Evolutionary conservation across 2,797 vertebrate genomes (phyloP), one percentile per base, ranked within the genome.

Genomic region (Steatocranus sp.): DNA sequence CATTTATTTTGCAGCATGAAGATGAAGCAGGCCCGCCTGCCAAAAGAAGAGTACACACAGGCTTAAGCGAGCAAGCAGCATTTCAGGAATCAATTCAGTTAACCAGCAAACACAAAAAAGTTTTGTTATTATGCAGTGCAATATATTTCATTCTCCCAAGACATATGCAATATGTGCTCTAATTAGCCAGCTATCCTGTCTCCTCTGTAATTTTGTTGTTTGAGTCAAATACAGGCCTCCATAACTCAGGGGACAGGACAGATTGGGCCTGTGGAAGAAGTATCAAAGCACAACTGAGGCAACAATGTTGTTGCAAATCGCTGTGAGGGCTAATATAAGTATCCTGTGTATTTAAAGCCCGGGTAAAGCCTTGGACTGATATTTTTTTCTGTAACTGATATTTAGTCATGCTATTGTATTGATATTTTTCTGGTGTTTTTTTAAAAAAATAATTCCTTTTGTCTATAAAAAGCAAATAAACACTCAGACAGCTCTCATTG

Each of bases 161-260:
- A 84, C 61, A 12, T 7, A 73, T 73, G 49, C 79, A 88, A 83
- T 87, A 87, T 89, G 61, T 75, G 63, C 74, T 82, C 81, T 86
- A 93, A 93, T 93, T 91, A 91, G 79, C 73, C 9, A 81, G 83
- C 75, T 88, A 85, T 83, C 75, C 89, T 68, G 38, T 85, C 53
- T 78, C 61, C 76, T 79, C 53, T 78, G 79, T 63, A 78, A 83
- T 80, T 83, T 82, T 81, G 83, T 87, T 90, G 86, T 92, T 90
- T 88, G 78, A 85, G 83, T 91, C 77, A 89, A 78, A 88, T 75
- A n/a, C 74, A 87, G 83, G 81, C 56, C 43, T 87, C n/a, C 66
- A 76, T 78, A 78, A 83, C 88, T 89, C 82, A 38, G 74, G 87
- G 86, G 79, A 76, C 68, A 56, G 11, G 58, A 70, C 30, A 38